Percentiles rank a stretch among this genome's conserved stretches.
phyloP scores from a whole-genome alignment of 2,888 invertebrate genomes.

The Luperina testacea region DNA sequence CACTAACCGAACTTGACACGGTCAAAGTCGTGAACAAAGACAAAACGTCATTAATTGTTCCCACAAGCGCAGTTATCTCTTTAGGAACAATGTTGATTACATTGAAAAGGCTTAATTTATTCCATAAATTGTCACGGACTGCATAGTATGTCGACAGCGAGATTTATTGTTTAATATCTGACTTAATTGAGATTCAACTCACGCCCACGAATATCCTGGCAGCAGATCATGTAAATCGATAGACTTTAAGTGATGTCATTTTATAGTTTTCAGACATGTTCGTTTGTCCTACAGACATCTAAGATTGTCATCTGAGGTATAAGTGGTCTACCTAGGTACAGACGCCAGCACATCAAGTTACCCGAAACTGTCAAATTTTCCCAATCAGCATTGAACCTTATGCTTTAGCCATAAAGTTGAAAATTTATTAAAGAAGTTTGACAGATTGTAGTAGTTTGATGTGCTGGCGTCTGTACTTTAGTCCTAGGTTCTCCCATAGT shows the following conservation, averaged over 20 bases:
- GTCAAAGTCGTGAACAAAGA: conserved; percentile 38
- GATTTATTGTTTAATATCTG: conserved; percentile 41
- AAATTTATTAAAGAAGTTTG: no score
- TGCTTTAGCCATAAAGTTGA: no score
- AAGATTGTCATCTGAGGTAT: neutral
- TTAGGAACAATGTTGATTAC: conserved; percentile 33
- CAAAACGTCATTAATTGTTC: conserved; percentile 8
- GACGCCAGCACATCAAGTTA: no score
- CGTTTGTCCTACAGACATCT: neutral
- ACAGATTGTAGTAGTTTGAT: no score
- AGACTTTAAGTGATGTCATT: neutral
- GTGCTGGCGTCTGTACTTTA: no score
- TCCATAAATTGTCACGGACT: conserved; percentile 43
- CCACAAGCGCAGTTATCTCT: conserved; percentile 14
- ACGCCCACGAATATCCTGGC: conserved; percentile 20
- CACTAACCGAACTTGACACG: conserved; percentile 26
- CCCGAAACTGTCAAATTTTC: no score
- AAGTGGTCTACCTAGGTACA: no score
- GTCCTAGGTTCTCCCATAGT: neutral
- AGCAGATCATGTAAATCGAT: neutral
- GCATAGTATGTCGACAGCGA: conserved; percentile 13
- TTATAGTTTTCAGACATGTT: neutral
- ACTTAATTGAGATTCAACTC: conserved; percentile 36
- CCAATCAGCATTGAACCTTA: no score
- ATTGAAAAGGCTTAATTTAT: conserved; percentile 43